These are phyloP conservation scores for Centrocercus urophasianus DNA, from an alignment of 2,113 vertebrate genomes.

Conservation along the genomic window DNA sequence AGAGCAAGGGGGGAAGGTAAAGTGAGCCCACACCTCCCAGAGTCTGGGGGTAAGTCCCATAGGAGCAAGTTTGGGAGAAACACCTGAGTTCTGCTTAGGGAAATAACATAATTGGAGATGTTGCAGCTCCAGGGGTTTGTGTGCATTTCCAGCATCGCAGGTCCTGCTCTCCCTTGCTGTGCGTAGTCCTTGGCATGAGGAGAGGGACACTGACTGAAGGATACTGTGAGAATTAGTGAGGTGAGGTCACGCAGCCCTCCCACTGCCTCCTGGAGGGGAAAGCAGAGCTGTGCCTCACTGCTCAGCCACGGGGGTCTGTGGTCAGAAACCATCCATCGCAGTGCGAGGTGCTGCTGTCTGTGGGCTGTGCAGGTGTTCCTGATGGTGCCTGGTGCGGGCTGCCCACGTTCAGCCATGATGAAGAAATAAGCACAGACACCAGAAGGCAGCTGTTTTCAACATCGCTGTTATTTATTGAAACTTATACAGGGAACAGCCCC, in stretches of 20 bases:
- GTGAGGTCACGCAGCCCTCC: conserved; percentile 49
- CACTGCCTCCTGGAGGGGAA: conserved; percentile 51
- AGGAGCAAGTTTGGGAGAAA: not conserved
- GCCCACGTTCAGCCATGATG: rapidly evolving
- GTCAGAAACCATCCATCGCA: not conserved
- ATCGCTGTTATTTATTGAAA: not conserved
- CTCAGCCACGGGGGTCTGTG: not conserved
- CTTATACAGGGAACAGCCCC: not conserved
- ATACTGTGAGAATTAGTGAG: conserved; percentile 37
- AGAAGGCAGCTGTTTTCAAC: not conserved
- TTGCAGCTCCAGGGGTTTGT: conserved; percentile 19
- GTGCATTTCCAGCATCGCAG: conserved; percentile 13
- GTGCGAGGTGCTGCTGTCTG: not conserved
- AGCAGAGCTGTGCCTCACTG: not conserved
- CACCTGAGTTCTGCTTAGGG: not conserved
- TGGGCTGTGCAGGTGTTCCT: not conserved
- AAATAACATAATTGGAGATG: not conserved
- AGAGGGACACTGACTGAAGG: conserved; percentile 9
- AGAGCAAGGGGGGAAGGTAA: not conserved
- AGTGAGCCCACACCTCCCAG: not conserved
- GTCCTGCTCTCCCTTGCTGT: not conserved
- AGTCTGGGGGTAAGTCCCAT: not conserved
- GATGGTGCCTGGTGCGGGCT: not conserved
- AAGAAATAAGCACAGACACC: not conserved
- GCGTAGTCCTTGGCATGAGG: conserved; percentile 7